A percentile compares a stretch with the other conserved stretches of the same genome.
Evolutionary conservation across 2,797 vertebrate species (phyloP).

Genomic region (Tympanoctomys barrerae): DNA sequence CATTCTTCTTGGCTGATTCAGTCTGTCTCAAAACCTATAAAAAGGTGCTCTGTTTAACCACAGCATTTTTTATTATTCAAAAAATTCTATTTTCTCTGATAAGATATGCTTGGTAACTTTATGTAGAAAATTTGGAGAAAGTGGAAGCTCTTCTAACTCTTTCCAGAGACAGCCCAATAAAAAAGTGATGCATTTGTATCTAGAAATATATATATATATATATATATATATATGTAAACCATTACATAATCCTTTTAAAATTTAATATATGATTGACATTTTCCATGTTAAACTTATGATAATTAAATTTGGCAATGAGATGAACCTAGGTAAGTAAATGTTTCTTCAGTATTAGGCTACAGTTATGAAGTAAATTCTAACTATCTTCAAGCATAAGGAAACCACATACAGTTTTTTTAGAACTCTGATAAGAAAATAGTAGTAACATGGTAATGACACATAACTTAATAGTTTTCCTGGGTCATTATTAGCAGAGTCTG

Average conservation of each 20-base stretch:
- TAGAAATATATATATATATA: background rate
- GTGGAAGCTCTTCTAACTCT: background rate
- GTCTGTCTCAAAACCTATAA: conserved; percentile 47
- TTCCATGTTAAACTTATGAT: background rate
- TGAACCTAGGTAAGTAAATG: background rate
- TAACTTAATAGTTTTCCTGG: background rate
- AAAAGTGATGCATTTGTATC: background rate
- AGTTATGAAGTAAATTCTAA: conserved; percentile 32
- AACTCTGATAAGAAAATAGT: background rate
- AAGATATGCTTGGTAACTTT: background rate
- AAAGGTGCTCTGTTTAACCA: conserved; percentile 15
- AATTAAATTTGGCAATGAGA: conserved; percentile 23
- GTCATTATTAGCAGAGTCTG: background rate
- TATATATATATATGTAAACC: background rate
- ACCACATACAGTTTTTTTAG: conserved; percentile 15
- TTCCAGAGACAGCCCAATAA: background rate
- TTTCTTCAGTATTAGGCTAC: background rate
- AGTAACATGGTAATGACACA: background rate
- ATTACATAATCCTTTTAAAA: background rate
- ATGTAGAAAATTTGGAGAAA: background rate
- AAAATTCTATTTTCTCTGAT: conserved; percentile 34
- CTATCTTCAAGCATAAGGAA: background rate
- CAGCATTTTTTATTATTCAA: background rate
- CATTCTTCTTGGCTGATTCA: conserved; percentile 50
- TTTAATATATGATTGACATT: background rate